Evolutionary conservation across 2,113 vertebrate species (phyloP).

Genomic region (Polypterus bichir): DNA sequence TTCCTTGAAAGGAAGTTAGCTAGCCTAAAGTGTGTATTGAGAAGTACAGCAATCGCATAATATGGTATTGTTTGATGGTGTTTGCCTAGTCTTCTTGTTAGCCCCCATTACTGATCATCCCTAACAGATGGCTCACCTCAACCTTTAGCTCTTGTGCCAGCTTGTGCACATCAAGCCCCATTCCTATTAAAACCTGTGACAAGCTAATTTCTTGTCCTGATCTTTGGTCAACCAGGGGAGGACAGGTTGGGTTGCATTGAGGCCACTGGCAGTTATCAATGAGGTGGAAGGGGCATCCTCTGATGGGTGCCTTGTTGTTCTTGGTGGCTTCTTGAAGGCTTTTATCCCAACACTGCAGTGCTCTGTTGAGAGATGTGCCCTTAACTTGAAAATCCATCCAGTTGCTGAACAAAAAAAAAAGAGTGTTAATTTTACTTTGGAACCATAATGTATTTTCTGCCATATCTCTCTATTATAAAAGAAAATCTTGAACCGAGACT

Average conservation of each 20-base stretch:
- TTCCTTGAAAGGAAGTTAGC: constrained; percentile 38
- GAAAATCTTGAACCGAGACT: too few relatives aligned
- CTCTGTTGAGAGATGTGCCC: constrained; percentile 51
- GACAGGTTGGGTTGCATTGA: constrained; percentile 69
- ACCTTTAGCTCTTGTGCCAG: constrained; percentile 45
- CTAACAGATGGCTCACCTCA: constrained; percentile 36
- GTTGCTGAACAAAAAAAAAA: constrained; percentile 34
- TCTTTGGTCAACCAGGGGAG: constrained; percentile 48
- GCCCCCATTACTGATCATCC: constrained; percentile 52
- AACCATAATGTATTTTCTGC: too few relatives aligned
- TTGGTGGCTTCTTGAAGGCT: constrained; percentile 53
- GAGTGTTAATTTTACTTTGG: background rate
- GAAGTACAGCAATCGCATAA: constrained; percentile 22
- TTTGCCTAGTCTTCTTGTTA: constrained; percentile 27
- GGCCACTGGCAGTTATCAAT: constrained; percentile 60
- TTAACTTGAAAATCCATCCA: constrained; percentile 60
- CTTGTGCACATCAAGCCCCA: constrained; percentile 56
- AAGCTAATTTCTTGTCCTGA: constrained; percentile 59
- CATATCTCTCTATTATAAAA: too few relatives aligned
- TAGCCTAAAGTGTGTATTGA: constrained; percentile 35
- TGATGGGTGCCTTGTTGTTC: constrained; percentile 45
- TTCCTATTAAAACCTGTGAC: constrained; percentile 52
- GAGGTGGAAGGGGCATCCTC: constrained; percentile 59
- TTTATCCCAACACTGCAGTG: constrained; percentile 66
- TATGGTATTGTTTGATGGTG: background rate